Percentiles rank a stretch among this genome's conserved stretches.
Conservation (phyloP, 2,797 vertebrate species). For the Phrynocephalus guinanensis region DNA sequence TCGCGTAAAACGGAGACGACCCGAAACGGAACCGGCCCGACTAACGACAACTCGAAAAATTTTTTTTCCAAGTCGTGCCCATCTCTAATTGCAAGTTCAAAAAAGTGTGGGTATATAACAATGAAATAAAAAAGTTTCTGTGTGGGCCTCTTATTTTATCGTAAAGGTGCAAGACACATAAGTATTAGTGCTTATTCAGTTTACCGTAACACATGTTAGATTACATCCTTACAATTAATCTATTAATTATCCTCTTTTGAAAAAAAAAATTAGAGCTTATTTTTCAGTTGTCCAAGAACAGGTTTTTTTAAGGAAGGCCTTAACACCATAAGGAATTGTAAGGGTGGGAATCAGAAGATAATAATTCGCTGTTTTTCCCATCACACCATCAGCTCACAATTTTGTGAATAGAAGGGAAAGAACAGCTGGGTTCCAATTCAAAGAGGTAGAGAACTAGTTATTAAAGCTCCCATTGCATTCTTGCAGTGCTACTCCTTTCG, state of each 20-base stretch:
- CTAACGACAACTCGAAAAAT: no score
- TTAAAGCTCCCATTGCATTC: background rate
- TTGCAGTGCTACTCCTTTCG: background rate
- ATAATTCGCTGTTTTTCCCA: conserved; percentile 5
- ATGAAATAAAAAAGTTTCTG: background rate
- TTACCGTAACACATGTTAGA: background rate
- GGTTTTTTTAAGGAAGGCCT: conserved; percentile 9
- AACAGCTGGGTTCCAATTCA: conserved; percentile 17
- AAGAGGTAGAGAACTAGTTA: background rate
- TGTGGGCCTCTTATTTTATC: background rate
- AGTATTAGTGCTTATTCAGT: background rate
- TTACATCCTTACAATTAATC: background rate
- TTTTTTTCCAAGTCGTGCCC: no score
- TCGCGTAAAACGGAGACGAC: no score
- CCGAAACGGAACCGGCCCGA: no score
- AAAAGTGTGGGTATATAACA: background rate
- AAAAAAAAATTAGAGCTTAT: conserved; percentile 1
- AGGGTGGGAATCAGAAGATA: background rate
- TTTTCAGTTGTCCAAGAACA: background rate
- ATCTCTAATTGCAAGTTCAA: background rate
- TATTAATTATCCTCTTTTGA: background rate
- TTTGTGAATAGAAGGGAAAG: conserved; percentile 1
- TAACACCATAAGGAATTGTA: background rate
- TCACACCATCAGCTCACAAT: conserved; percentile 12
- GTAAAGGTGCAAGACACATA: background rate